Base-by-base conservation (phyloP, 2,797 vertebrate genomes). In the Rhincodon typus region DNA sequence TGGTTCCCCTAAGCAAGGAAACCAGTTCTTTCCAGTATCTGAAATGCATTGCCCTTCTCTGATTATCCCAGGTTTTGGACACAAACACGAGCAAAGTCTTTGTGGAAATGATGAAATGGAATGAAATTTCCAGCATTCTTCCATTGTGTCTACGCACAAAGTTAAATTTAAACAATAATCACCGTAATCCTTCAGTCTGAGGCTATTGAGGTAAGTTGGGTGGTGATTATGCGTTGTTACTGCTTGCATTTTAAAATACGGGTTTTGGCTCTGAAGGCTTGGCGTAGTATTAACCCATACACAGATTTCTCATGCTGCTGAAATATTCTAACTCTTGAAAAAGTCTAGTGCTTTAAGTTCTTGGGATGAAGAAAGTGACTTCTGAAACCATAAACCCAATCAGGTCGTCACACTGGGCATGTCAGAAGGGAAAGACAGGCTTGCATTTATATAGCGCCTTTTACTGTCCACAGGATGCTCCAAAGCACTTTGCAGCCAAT, bases 161-260 rank as follows among this genome's bases (percentile, higher is more conserved):
- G 38, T 93, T 93, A 93, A 93, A 69, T 67, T 93, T 69, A 93
- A 93, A 93, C 66, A 91, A 38, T 93, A 93, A 93, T 93, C 67
- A 93, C 66, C 21, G 62, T 93, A 93, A 93, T 69, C 90, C 90
- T 93, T 38, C n/a, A 42, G 62, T 93, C 90, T 93, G 90, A 93
- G 62, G n/a, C 23, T 93, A 67, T 69, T 93, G 90, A 67, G 62
- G 90, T 67, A 93, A 23, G 21, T 42, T 69, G n/a, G 62, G 62
- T 93, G 21, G 62, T 93, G 62, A 93, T 93, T 93, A 93, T 93
- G 90, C 21, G 1, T 93, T 42, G n/a, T 38, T 93, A 15, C 62
- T 93, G 62, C 62, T 23, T 93, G 90, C 90, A 57, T 91, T 30
- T 66, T 66, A 91, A 91, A 67, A 34, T 91, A 69, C 17, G n/a